Percentiles rank a stretch among this genome's conserved stretches.
Conservation (phyloP, 2,888 invertebrate species). For the Phalangium opilio region DNA sequence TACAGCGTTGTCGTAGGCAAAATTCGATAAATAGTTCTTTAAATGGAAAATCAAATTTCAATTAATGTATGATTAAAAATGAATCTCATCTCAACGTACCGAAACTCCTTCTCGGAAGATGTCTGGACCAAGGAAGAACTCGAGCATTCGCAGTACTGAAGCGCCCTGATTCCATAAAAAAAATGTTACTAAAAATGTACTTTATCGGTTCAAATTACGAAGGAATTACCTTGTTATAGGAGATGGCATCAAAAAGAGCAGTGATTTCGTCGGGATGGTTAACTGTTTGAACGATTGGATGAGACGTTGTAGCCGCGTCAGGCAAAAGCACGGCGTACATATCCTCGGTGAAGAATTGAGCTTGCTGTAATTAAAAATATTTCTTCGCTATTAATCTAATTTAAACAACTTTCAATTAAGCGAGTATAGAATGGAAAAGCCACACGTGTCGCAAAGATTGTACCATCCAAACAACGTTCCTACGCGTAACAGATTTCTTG, state of each 20-base stretch:
- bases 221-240: constrained; percentile 62
- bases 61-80: constrained; percentile 4
- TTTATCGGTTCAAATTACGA: no score
- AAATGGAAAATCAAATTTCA: constrained; percentile 30
- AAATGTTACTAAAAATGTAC: no score
- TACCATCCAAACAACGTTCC: no score
- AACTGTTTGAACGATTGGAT: constrained; percentile 78
- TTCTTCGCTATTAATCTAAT: no score
- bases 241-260: constrained; percentile 75
- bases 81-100: constrained; percentile 23
- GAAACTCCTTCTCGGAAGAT: constrained; percentile 43
- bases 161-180: constrained; percentile 59
- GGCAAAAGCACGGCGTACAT: constrained; percentile 53
- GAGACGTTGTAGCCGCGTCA: constrained; percentile 68
- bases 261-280: constrained; percentile 76
- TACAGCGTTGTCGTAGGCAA: constrained; percentile 55
- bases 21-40: constrained; percentile 52
- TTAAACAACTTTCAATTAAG: no score
- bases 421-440: no score
- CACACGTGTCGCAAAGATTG: no score
- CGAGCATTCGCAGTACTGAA: constrained; percentile 72
- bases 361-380: constrained; percentile 52
- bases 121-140: constrained; percentile 55
- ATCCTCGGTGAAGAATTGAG: constrained; percentile 54
- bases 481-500: no score